phyloP scores from a whole-genome alignment of 2,113 vertebrate species.

The Xenopus laevis region DNA sequence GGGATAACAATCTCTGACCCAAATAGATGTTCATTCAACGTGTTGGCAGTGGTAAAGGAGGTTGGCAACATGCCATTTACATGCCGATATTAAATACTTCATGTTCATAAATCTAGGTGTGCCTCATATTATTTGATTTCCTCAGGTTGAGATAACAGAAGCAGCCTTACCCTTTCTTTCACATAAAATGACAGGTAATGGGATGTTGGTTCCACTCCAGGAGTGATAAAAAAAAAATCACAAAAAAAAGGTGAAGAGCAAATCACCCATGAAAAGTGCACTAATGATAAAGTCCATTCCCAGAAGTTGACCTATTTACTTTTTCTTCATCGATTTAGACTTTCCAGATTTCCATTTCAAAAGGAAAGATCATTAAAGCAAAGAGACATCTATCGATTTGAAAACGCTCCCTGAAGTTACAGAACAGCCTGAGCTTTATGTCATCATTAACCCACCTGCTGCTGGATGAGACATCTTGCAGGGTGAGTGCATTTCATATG shows the following conservation, averaged over 20 bases:
- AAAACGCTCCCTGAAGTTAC: constrained; percentile 52
- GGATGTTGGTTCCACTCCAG: neutral
- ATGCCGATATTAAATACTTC: too few relatives aligned
- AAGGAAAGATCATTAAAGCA: constrained; percentile 60
- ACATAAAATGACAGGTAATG: neutral
- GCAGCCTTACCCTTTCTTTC: neutral
- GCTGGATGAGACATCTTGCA: neutral
- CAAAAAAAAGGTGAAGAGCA: constrained; percentile 48
- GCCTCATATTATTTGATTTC: too few relatives aligned
- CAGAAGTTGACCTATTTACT: constrained; percentile 48
- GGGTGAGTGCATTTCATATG: neutral
- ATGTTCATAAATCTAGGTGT: too few relatives aligned
- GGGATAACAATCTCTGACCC: too few relatives aligned
- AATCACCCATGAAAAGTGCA: constrained; percentile 30
- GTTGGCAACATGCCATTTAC: too few relatives aligned
- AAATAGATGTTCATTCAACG: too few relatives aligned
- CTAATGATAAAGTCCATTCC: constrained; percentile 53
- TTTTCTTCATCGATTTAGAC: constrained; percentile 51
- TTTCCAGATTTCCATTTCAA: constrained; percentile 57
- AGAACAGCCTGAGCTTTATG: constrained; percentile 22
- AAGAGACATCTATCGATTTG: constrained; percentile 57
- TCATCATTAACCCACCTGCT: constrained; percentile 20
- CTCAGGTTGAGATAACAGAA: too few relatives aligned
- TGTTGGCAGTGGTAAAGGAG: too few relatives aligned
- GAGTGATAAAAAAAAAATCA: neutral